Conservation (phyloP, 2,113 vertebrate species). For the Tapirus terrestris region DNA sequence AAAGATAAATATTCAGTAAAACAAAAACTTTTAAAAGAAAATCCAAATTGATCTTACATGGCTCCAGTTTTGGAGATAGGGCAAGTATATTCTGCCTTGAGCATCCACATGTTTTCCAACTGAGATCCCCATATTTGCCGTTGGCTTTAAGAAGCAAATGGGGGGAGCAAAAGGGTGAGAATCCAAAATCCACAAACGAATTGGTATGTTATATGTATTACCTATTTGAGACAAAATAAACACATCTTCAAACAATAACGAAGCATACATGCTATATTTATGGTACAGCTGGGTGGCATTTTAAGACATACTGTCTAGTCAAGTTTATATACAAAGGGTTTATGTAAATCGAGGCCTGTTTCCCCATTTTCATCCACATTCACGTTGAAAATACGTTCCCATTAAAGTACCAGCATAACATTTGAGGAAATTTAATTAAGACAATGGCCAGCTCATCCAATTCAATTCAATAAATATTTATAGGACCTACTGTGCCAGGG, state of each 20-base stretch:
- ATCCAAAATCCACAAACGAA: constrained; percentile 96
- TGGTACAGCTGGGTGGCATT: accelerated
- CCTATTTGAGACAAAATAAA: constrained; percentile 87
- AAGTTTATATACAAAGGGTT: constrained; percentile 16
- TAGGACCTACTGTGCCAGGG: neutral
- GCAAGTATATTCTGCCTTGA: constrained; percentile 93
- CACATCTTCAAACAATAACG: constrained; percentile 29
- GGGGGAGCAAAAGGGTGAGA: constrained; percentile 97
- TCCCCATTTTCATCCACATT: neutral
- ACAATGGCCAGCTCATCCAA: neutral
- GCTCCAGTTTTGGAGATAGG: constrained; percentile 95
- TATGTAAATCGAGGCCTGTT: neutral
- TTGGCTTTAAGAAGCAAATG: constrained; percentile 94
- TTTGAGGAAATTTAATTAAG: neutral
- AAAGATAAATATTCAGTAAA: constrained; percentile 45
- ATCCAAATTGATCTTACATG: constrained; percentile 88
- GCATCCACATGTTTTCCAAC: constrained; percentile 95
- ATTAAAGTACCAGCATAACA: neutral
- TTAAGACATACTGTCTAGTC: neutral
- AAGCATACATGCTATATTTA: neutral
- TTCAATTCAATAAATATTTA: constrained; percentile 11
- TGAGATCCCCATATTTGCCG: constrained; percentile 93
- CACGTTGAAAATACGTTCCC: neutral
- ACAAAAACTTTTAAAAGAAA: constrained; percentile 3
- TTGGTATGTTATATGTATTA: constrained; percentile 93